Percentiles rank a stretch among this genome's conserved stretches.
These are phyloP conservation scores for Xestia ashworthii DNA, from an alignment of 2,888 invertebrate genomes.

Conservation along the genomic window DNA sequence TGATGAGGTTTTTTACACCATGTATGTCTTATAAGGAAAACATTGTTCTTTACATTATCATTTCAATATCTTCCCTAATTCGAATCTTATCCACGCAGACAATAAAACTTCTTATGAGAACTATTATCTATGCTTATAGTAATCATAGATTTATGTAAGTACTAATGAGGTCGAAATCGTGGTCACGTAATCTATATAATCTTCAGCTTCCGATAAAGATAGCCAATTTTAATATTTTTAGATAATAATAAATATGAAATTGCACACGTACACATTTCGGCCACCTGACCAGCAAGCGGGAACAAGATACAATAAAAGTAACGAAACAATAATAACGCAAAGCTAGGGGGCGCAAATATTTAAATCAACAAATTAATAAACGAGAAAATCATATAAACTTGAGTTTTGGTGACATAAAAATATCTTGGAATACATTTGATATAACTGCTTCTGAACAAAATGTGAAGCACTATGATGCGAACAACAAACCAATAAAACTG, in stretches of 20 bases:
- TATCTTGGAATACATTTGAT: background rate
- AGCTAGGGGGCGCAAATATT: background rate
- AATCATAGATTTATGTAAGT: slow-evolving; percentile 14
- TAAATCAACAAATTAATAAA: background rate
- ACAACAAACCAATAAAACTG: slow-evolving; percentile 34
- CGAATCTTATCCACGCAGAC: slow-evolving; percentile 6
- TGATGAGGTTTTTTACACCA: too few species aligned
- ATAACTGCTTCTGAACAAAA: slow-evolving; percentile 5
- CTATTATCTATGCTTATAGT: slow-evolving; percentile 18
- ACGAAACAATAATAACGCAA: slow-evolving; percentile 17
- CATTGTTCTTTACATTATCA: background rate
- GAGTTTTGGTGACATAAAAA: background rate
- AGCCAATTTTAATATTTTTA: slow-evolving; percentile 8
- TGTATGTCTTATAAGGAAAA: background rate
- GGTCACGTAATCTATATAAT: slow-evolving; percentile 35
- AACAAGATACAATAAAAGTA: background rate
- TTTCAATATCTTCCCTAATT: background rate
- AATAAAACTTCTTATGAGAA: background rate
- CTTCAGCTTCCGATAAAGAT: slow-evolving; percentile 34
- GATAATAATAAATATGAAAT: slow-evolving; percentile 7
- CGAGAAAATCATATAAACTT: background rate
- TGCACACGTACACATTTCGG: slow-evolving; percentile 19
- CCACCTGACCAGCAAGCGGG: background rate
- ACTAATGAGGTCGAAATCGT: slow-evolving; percentile 15
- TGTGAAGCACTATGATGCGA: background rate